These are phyloP conservation scores for Zele albiditarsus DNA, from an alignment of 2,888 invertebrate species.

Conservation along the genomic window DNA sequence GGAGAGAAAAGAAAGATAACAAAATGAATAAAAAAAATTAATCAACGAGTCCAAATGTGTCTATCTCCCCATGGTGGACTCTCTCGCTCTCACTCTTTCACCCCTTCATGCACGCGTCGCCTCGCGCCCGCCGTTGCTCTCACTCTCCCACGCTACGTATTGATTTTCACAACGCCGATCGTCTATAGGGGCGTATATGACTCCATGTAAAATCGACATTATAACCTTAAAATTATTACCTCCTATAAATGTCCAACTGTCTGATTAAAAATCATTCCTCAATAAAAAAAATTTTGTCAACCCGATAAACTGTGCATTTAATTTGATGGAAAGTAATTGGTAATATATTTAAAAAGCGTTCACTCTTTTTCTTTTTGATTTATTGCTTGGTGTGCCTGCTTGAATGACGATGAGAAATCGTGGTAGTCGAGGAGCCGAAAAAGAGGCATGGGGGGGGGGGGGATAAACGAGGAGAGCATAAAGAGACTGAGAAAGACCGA, in stretches of 20 bases:
- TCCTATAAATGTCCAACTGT: not conserved
- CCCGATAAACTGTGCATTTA: no score
- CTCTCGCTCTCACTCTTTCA: not conserved
- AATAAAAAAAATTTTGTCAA: not conserved
- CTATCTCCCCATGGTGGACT: not conserved
- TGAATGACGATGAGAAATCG: not conserved
- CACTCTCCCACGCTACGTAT: slow-evolving; percentile 5
- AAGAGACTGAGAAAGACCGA: slow-evolving; percentile 31
- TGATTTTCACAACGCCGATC: slow-evolving; percentile 11
- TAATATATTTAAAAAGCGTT: not conserved
- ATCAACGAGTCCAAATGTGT: not conserved
- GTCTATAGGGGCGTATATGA: slow-evolving; percentile 7
- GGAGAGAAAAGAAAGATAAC: not conserved
- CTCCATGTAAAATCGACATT: not conserved
- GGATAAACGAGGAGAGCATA: not conserved
- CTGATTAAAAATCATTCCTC: not conserved
- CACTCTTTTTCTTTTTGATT: not conserved
- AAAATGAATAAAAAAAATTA: not conserved
- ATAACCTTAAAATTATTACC: not conserved
- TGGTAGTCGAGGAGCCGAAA: not conserved
- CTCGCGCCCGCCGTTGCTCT: not conserved
- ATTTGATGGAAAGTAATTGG: no score
- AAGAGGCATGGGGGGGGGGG: not conserved
- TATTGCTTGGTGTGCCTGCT: not conserved
- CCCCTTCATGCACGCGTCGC: not conserved